A percentile compares a stretch with the other conserved stretches of the same genome.
Evolutionary conservation across 1,140 invertebrate species (phyloP).

Genomic region (Caerostris extrusa): DNA sequence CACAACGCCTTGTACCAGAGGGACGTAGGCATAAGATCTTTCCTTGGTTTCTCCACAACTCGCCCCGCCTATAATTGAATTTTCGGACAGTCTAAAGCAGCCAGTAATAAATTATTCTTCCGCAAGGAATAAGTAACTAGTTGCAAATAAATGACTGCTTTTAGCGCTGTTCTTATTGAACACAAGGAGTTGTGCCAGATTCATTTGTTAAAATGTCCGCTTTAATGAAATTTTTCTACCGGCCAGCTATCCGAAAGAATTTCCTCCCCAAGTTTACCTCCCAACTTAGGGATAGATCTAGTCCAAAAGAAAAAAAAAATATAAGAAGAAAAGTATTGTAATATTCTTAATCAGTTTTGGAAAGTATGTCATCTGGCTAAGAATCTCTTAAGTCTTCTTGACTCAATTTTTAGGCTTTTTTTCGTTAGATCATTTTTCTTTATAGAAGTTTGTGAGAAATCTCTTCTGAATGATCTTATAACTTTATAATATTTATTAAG

Average conservation of each 20-base stretch:
- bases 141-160: conserved; percentile 76
- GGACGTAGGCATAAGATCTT: conserved; percentile 11
- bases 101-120: conserved; percentile 72
- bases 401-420: neutral
- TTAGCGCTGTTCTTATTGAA: conserved; percentile 67
- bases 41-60: neutral
- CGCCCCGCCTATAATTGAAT: conserved; percentile 57
- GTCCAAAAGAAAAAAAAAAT: neutral
- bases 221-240: conserved; percentile 75
- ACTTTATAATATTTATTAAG: no score
- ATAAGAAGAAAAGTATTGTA: conserved; percentile 17
- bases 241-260: neutral
- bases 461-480: no score
- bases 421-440: neutral
- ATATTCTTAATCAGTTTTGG: conserved; percentile 61
- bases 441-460: neutral
- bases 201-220: conserved; percentile 74
- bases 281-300: neutral
- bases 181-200: conserved; percentile 39
- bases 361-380: neutral
- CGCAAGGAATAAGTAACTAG: conserved; percentile 73
- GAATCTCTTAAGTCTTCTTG: neutral
- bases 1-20: neutral
- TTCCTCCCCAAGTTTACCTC: neutral
- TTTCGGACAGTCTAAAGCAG: conserved; percentile 74